Percentiles rank a stretch among this genome's conserved stretches.
These are phyloP conservation scores for Saccopteryx bilineata DNA, from an alignment of 2,113 vertebrate genomes.

Conservation along the genomic window DNA sequence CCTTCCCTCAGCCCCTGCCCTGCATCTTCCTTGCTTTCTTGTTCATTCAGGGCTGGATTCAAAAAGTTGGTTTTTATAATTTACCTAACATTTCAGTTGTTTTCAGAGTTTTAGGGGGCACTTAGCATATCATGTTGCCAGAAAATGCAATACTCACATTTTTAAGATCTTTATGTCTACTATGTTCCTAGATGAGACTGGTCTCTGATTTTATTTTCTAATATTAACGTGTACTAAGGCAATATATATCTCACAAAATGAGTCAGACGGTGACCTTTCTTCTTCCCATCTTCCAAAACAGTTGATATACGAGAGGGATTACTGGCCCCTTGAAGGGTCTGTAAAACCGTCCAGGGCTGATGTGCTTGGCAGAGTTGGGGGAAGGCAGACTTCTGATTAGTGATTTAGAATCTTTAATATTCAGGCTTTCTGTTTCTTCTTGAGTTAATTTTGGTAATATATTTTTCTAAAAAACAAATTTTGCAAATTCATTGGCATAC, in stretches of 20 bases:
- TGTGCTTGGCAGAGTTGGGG: background rate
- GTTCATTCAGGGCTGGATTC: background rate
- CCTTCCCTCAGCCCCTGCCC: background rate
- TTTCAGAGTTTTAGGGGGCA: constrained; percentile 24
- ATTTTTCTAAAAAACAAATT: constrained; percentile 46
- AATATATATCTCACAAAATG: constrained; percentile 11
- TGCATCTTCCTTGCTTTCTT: background rate
- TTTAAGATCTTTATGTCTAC: background rate
- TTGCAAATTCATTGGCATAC: background rate
- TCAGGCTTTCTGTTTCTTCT: constrained; percentile 56
- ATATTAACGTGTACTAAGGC: background rate
- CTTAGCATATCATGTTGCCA: background rate
- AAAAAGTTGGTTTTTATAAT: background rate
- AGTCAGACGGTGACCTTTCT: background rate
- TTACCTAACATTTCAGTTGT: background rate
- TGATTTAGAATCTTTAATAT: constrained; percentile 48
- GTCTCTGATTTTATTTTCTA: constrained; percentile 37
- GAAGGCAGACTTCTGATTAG: background rate
- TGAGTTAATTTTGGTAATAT: constrained; percentile 49
- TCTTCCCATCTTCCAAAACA: background rate
- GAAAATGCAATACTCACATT: background rate
- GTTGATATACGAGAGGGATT: background rate
- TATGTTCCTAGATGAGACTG: constrained; percentile 1
- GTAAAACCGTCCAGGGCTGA: background rate
- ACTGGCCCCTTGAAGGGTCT: background rate